Conservation (phyloP, 2,888 invertebrate species). For the Norana najaformis region DNA sequence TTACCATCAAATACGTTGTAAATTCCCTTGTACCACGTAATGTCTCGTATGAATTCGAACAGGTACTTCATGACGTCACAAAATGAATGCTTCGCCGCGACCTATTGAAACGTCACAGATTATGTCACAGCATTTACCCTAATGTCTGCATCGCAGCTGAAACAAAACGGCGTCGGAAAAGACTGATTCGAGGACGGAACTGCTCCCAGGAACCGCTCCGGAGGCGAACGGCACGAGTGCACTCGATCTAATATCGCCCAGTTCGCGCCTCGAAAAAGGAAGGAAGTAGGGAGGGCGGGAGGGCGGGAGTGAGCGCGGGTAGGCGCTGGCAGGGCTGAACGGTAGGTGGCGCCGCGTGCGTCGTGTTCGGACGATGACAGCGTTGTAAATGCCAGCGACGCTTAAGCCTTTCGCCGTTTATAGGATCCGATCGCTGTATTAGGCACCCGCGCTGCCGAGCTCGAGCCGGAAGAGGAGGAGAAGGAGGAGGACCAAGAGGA, state of each 20-base stretch:
- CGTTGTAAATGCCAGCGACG: not conserved
- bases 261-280: not conserved
- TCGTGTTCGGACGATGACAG: not conserved
- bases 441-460: too few relatives aligned
- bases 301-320: not conserved
- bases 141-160: not conserved
- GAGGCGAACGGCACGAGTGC: not conserved
- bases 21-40: not conserved
- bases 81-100: too few relatives aligned
- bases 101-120: constrained; percentile 4
- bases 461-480: too few relatives aligned
- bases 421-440: too few relatives aligned
- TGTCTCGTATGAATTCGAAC: not conserved
- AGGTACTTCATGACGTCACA: not conserved
- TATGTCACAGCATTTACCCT: not conserved
- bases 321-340: not conserved
- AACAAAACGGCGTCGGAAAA: too few relatives aligned
- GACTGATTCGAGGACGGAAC: not conserved
- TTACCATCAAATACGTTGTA: not conserved
- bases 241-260: constrained; percentile 7
- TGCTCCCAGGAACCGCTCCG: not conserved
- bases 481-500: too few relatives aligned
- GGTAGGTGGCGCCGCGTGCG: not conserved
- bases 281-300: not conserved
- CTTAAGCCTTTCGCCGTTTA: too few relatives aligned